Conservation (phyloP, 1,140 invertebrate species). For the Aphelenchoides fujianensis region DNA sequence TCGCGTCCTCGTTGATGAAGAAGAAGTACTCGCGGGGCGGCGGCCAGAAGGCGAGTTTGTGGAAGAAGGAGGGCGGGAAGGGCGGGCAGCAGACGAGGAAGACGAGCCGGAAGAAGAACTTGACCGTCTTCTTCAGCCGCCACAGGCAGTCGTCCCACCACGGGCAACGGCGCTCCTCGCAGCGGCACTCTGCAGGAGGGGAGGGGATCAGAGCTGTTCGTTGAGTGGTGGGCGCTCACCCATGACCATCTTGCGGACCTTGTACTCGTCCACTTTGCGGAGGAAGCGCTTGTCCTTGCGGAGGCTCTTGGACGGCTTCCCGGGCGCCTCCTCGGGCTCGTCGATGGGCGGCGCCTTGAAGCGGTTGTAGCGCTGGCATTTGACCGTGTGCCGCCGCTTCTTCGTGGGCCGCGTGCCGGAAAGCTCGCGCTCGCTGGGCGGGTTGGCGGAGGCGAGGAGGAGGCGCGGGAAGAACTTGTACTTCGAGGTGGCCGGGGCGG, state of each 20-base stretch:
- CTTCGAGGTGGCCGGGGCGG: neutral
- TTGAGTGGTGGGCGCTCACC: neutral
- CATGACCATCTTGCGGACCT: neutral
- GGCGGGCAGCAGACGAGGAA: constrained; percentile 17
- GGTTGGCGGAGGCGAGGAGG: neutral
- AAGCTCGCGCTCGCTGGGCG: neutral
- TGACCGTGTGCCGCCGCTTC: constrained; percentile 4
- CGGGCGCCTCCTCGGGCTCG: too few species aligned
- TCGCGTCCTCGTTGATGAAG: constrained; percentile 6
- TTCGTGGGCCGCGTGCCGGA: neutral
- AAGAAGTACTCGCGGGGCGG: constrained; percentile 24
- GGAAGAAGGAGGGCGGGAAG: constrained; percentile 10
- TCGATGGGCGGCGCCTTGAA: neutral
- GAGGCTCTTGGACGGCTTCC: neutral
- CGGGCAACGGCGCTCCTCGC: constrained; percentile 1
- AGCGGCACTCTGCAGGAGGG: neutral
- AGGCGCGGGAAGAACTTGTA: constrained; percentile 1
- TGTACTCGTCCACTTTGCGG: neutral
- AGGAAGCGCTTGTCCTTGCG: neutral
- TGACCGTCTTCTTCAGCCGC: neutral
- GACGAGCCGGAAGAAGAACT: constrained; percentile 3
- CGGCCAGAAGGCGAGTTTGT: constrained; percentile 25
- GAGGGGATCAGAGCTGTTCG: neutral
- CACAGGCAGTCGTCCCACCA: constrained; percentile 14
- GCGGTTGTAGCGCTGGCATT: neutral